Base-by-base conservation (phyloP, 2,797 vertebrate species). In the Bucorvus abyssinicus region DNA sequence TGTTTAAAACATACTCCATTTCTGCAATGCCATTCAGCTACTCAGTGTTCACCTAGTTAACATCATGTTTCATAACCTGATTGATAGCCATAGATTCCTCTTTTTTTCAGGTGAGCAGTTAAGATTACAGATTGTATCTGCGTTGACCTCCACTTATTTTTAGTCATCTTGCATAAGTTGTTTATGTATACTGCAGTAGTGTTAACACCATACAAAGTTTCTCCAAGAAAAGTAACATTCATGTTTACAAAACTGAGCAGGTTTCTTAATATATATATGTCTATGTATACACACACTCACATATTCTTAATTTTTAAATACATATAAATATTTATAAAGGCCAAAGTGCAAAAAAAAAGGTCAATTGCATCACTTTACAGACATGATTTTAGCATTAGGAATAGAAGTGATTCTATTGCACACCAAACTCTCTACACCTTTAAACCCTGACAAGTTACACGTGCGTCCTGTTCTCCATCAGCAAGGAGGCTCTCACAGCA, bases 41-140 rank as follows among this genome's bases (percentile, higher is more conserved):
- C 95, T 97, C 97, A 96, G 97, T 79, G 94, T 93, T 96, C 75
- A 85, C 50, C 60, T 21, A 44, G 87, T 94, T 81, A 88, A 90
- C 69, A 64, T 36, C 55, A 77, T 30, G 34, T 85, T 95, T 85
- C 80, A 89, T 57, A 53, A 84, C 74, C 78, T 76, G 73, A 91
- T 63, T 73, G 69, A 89, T 47, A 94, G 92, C 84, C 79, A 93
- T 52, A 93, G 78, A 94, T 87, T 59, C 60, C 67, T 86, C 76
- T 63, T 90, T 84, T 95, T 97, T 57, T 73, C 98, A 98, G 97
- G 97, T 97, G 97, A 98, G 98, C 98, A 98, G 97, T 97, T 98
- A 97, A 90, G 84, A 55, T 91, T 73, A 95, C 49, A 90, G 87
- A 93, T 73, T 94, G 77, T 65, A 84, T 57, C 76, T 90, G 40